These are phyloP conservation scores for Ischnura elegans DNA, from an alignment of 2,888 invertebrate species.

Conservation along the genomic window DNA sequence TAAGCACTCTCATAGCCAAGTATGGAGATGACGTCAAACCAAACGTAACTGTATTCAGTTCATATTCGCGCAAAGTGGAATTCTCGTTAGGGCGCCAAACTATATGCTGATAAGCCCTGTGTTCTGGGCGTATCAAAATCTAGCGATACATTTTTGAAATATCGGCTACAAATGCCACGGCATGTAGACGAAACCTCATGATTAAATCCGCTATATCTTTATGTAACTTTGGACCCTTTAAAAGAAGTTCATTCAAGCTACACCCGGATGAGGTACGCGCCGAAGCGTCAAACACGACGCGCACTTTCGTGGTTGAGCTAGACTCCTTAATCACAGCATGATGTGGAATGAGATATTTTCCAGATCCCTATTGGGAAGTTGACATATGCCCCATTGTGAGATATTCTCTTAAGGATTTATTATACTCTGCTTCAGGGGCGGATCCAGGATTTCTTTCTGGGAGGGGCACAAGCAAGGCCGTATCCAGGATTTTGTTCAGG, in stretches of 20 bases:
- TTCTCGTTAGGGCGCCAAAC: not conserved
- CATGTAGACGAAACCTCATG: not conserved
- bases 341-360: not conserved
- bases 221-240: not conserved
- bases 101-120: not conserved
- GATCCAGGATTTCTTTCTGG: too few species aligned
- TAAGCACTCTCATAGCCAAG: not conserved
- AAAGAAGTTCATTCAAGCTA: too few species aligned
- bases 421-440: too few species aligned
- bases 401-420: too few species aligned
- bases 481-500: too few species aligned
- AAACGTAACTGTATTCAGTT: not conserved
- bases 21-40: too few species aligned
- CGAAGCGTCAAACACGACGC: not conserved
- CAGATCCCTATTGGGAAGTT: too few species aligned
- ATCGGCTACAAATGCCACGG: constrained; percentile 11
- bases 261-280: not conserved
- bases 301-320: not conserved
- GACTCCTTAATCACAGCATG: not conserved
- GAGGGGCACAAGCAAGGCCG: too few species aligned
- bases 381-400: too few species aligned
- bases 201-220: not conserved
- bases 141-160: constrained; percentile 19
- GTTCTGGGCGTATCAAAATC: too few species aligned
- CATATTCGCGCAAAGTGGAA: not conserved